Evolutionary conservation across 1,140 invertebrate species (phyloP).

Genomic region (Laodelphax striatellus): DNA sequence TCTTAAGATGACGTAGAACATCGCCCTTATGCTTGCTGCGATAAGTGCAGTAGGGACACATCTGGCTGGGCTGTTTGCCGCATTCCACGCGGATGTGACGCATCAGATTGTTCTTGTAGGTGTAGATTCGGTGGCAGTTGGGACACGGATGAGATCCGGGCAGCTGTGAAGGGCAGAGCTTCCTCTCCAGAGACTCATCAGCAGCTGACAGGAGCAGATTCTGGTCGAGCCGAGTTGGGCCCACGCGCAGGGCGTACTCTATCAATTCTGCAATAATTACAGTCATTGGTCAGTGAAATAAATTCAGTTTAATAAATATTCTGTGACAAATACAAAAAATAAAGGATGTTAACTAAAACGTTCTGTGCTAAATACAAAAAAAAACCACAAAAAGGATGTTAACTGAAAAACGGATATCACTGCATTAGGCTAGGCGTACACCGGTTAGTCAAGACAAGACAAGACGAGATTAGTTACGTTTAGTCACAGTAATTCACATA

Average conservation of each 20-base stretch:
- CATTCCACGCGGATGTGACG: conserved; percentile 39
- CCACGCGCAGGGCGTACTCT: conserved; percentile 11
- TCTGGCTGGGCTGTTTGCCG: conserved; percentile 33
- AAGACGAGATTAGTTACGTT: too few relatives aligned
- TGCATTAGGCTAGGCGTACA: background rate
- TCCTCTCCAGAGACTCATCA: background rate
- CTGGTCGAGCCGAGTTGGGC: background rate
- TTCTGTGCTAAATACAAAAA: background rate
- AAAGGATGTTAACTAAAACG: background rate
- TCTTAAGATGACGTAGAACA: conserved; percentile 70
- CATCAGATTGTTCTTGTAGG: conserved; percentile 30
- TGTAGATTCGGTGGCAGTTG: conserved; percentile 29
- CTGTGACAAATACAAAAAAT: background rate
- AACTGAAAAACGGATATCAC: background rate
- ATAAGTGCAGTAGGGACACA: conserved; percentile 62
- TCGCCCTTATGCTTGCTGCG: conserved; percentile 71
- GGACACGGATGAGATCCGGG: conserved; percentile 22
- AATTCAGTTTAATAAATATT: too few relatives aligned
- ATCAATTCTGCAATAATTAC: background rate
- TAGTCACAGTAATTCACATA: too few relatives aligned
- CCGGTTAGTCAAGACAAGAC: too few relatives aligned
- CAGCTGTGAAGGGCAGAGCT: conserved; percentile 6
- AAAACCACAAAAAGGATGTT: background rate
- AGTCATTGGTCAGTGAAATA: too few relatives aligned
- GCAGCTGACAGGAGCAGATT: background rate